Evolutionary conservation across 2,797 vertebrate genomes (phyloP).

Genomic region (Cichlasoma orientale): DNA sequence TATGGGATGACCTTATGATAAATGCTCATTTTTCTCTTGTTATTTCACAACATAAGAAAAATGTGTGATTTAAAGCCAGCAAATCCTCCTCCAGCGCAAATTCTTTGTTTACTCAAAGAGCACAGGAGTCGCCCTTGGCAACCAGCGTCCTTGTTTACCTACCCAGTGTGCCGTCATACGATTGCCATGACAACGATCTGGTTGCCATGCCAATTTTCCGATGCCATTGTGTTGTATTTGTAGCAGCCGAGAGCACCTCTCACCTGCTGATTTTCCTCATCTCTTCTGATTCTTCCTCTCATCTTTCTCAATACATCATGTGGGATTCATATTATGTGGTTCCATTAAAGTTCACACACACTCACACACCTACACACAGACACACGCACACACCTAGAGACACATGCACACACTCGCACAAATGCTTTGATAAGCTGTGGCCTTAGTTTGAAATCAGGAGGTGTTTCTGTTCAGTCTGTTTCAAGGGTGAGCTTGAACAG

Average conservation of each 20-base stretch:
- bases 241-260: conserved; percentile 69
- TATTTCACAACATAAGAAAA: conserved; percentile 6
- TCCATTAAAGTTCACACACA: background rate
- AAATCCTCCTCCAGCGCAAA: conserved; percentile 45
- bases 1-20: background rate
- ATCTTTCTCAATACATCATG: background rate
- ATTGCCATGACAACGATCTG: conserved; percentile 85
- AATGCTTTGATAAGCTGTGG: conserved; percentile 11
- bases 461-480: conserved; percentile 42
- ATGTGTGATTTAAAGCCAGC: conserved; percentile 16
- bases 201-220: conserved; percentile 86
- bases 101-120: conserved; percentile 78
- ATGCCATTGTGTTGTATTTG: conserved; percentile 78
- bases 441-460: conserved; percentile 32
- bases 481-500: conserved; percentile 45
- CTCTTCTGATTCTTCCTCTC: conserved; percentile 28
- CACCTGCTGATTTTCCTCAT: conserved; percentile 53
- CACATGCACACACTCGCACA: background rate
- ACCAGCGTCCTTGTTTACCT: conserved; percentile 85
- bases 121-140: conserved; percentile 76
- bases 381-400: background rate
- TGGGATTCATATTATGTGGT: background rate
- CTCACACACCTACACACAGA: background rate
- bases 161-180: conserved; percentile 83
- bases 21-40: conserved; percentile 9